These are phyloP conservation scores for Conchocele bisecta DNA, from an alignment of 2,888 invertebrate species.

Conservation along the genomic window DNA sequence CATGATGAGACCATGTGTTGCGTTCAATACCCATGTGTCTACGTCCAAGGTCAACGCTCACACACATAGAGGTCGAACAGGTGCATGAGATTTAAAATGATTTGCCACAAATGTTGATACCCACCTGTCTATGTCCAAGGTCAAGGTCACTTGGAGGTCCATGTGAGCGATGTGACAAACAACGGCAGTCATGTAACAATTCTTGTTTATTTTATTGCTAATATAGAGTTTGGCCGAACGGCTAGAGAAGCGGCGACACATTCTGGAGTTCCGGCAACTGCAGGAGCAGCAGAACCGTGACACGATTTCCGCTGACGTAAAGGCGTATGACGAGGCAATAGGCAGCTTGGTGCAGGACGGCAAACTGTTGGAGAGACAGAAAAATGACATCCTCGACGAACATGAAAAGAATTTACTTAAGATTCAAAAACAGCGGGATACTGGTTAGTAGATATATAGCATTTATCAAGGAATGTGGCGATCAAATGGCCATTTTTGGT, in stretches of 20 bases:
- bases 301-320: slow-evolving; percentile 56
- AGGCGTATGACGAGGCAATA: slow-evolving; percentile 63
- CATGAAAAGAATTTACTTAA: slow-evolving; percentile 67
- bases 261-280: slow-evolving; percentile 71
- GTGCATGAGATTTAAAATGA: no score
- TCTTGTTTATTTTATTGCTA: no score
- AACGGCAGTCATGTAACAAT: no score
- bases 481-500: no score
- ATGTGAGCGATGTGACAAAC: no score
- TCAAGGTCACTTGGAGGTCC: no score
- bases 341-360: slow-evolving; percentile 66
- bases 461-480: no score
- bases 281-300: slow-evolving; percentile 65
- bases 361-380: slow-evolving; percentile 70
- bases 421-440: slow-evolving; percentile 62
- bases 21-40: no score
- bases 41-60: no score
- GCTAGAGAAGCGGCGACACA: slow-evolving; percentile 72
- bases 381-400: slow-evolving; percentile 73
- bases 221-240: slow-evolving; percentile 76
- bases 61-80: no score
- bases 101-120: no score
- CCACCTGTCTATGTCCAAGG: background rate
- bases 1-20: no score
- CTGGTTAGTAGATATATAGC: slow-evolving; percentile 59